Conservation (phyloP, 2,797 vertebrate species). For the Poeciliopsis presidionis region DNA sequence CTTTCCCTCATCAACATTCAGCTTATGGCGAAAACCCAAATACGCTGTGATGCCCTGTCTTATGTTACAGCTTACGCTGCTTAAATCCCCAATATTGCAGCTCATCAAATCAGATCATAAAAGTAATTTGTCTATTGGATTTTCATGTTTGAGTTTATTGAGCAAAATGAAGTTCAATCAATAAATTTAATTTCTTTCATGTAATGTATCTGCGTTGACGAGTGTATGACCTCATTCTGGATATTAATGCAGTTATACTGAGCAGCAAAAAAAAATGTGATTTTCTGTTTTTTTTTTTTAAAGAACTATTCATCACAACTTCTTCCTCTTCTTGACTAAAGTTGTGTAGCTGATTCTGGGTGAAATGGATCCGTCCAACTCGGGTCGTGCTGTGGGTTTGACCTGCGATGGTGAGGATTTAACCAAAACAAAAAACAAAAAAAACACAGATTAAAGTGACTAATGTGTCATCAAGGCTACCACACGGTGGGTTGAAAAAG, state of each 20-base stretch:
- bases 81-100: neutral
- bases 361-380: neutral
- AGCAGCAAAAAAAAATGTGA: neutral
- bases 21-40: neutral
- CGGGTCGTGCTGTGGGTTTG: neutral
- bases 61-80: neutral
- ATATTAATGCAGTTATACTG: neutral
- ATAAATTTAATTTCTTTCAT: neutral
- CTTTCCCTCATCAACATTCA: neutral
- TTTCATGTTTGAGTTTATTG: neutral
- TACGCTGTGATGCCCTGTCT: neutral
- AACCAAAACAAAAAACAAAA: neutral
- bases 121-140: neutral
- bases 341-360: neutral
- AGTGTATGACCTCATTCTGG: neutral
- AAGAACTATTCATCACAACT: neutral
- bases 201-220: neutral
- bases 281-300: neutral
- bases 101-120: constrained; percentile 8
- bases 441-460: neutral
- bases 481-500: neutral
- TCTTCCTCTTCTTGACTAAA: neutral
- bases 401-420: neutral
- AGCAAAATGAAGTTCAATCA: constrained; percentile 8
- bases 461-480: neutral